Percentiles rank a stretch among this genome's conserved stretches.
phyloP scores from a whole-genome alignment of 2,797 vertebrate genomes.

The Austrolebias charrua region DNA sequence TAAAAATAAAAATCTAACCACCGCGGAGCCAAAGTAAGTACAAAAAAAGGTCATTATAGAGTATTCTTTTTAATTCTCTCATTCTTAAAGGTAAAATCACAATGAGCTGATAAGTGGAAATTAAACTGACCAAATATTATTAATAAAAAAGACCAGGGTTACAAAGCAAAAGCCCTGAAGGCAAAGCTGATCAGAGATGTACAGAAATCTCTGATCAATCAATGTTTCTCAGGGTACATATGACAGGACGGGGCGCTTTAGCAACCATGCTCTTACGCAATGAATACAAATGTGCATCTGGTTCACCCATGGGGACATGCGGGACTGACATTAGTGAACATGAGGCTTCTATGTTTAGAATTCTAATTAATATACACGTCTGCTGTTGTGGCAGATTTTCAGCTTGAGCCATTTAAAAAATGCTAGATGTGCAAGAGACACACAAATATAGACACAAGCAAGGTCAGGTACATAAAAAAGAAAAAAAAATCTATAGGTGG shows the following conservation, averaged over 20 bases:
- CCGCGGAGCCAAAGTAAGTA: slow-evolving; percentile 3
- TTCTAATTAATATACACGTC: slow-evolving; percentile 56
- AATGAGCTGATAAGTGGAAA: slow-evolving; percentile 27
- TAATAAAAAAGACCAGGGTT: slow-evolving; percentile 9
- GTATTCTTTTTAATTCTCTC: slow-evolving; percentile 1
- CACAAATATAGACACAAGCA: slow-evolving; percentile 35
- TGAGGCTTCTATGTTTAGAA: slow-evolving; percentile 50
- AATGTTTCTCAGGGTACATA: slow-evolving; percentile 26
- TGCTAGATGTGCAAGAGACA: slow-evolving; percentile 37
- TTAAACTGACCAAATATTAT: slow-evolving; percentile 25
- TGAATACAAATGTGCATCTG: slow-evolving; percentile 45
- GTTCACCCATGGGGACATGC: slow-evolving; percentile 28
- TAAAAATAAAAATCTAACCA: slow-evolving; percentile 30
- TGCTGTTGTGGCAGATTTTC: slow-evolving; percentile 46
- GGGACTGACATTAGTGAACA: slow-evolving; percentile 51
- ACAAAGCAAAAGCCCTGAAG: slow-evolving; percentile 34
- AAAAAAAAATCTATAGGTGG: slow-evolving; percentile 57
- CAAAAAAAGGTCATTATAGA: slow-evolving; percentile 17
- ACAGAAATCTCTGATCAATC: slow-evolving; percentile 38
- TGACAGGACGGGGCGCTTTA: slow-evolving; percentile 38
- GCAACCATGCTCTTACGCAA: slow-evolving; percentile 25
- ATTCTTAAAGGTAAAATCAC: slow-evolving; percentile 30
- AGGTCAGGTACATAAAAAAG: slow-evolving; percentile 59
- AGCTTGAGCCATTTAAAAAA: slow-evolving; percentile 34
- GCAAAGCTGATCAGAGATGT: slow-evolving; percentile 45